Evolutionary conservation across 2,797 vertebrate genomes (phyloP).

Genomic region (Cyprinella venusta): DNA sequence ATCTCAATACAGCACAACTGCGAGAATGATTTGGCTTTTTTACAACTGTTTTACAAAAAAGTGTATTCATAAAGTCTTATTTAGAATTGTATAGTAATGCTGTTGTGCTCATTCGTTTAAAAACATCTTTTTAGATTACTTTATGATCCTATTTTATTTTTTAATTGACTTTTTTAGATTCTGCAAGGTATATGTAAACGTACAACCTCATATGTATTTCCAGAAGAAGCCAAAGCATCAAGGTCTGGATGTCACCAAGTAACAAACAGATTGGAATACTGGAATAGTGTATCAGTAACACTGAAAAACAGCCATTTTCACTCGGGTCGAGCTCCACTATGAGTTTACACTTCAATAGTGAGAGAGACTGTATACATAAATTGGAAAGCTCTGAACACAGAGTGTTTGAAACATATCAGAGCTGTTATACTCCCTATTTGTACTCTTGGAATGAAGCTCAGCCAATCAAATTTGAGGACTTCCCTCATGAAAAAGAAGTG

Average conservation of each 20-base stretch:
- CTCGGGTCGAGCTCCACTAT: background rate
- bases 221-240: background rate
- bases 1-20: background rate
- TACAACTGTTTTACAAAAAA: background rate
- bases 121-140: background rate
- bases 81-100: background rate
- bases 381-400: background rate
- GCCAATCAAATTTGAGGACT: background rate
- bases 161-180: background rate
- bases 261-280: background rate
- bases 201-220: background rate
- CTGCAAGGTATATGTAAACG: background rate
- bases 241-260: background rate
- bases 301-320: background rate
- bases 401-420: background rate
- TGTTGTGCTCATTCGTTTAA: background rate
- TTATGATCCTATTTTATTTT: background rate
- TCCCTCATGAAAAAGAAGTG: background rate
- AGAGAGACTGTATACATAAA: background rate
- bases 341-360: background rate
- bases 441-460: background rate
- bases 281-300: background rate
- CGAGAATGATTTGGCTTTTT: background rate
- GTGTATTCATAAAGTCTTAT: background rate
- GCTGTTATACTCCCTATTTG: background rate